Evolutionary conservation across 1,140 invertebrate species (phyloP).

Genomic region (Drosophila oshimai): DNA sequence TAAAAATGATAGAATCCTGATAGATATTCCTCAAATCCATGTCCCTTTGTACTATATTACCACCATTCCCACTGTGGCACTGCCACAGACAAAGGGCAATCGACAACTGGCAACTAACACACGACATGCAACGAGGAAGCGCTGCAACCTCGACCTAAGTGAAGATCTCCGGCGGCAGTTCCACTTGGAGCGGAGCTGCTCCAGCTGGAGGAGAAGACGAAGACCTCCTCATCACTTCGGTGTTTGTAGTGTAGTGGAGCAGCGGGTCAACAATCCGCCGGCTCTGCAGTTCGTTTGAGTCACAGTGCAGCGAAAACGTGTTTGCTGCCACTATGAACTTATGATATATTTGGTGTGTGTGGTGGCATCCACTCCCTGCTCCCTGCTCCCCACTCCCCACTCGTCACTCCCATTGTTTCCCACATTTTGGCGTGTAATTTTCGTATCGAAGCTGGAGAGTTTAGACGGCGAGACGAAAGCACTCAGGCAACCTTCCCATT

Average conservation of each 20-base stretch:
- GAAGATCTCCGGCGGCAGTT: neutral
- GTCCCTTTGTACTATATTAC: too few relatives aligned
- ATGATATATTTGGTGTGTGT: slow-evolving; percentile 1
- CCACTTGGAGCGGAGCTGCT: neutral
- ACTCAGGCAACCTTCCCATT: slow-evolving; percentile 5
- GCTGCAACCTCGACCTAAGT: slow-evolving; percentile 28
- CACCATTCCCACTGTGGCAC: neutral
- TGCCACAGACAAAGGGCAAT: neutral
- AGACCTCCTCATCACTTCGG: neutral
- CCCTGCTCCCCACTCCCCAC: too few relatives aligned
- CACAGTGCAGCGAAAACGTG: slow-evolving; percentile 16
- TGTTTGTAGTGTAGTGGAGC: slow-evolving; percentile 34
- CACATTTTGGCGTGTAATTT: neutral
- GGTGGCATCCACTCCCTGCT: neutral
- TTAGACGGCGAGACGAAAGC: neutral
- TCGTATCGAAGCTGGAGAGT: neutral
- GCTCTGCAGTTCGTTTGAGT: slow-evolving; percentile 1
- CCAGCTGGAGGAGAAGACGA: neutral
- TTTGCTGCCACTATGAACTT: slow-evolving; percentile 25
- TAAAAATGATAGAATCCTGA: too few relatives aligned
- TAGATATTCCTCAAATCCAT: too few relatives aligned
- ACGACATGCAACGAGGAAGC: slow-evolving; percentile 30
- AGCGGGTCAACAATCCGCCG: slow-evolving; percentile 33
- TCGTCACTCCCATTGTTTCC: neutral
- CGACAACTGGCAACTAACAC: neutral